Conservation (phyloP, 2,888 invertebrate genomes). For the Miltochrista miniata region DNA sequence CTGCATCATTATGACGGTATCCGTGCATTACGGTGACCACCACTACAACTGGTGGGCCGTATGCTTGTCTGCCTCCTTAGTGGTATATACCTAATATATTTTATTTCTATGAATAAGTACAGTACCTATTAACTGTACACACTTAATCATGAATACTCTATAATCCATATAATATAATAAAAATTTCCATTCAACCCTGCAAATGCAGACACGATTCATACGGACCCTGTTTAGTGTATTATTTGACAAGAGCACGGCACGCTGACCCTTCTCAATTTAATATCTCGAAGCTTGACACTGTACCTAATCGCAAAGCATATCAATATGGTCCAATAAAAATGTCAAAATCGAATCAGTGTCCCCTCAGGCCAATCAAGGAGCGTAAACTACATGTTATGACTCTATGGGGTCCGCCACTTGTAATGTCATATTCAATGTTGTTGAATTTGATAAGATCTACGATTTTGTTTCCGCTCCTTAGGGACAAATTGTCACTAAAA, state of each 20-base stretch:
- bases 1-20: too few species aligned
- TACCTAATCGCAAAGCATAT: conserved; percentile 70
- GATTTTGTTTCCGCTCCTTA: neutral
- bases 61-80: too few species aligned
- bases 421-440: conserved; percentile 11
- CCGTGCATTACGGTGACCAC: too few species aligned
- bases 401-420: conserved; percentile 33
- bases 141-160: too few species aligned
- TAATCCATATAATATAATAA: neutral
- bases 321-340: conserved; percentile 76
- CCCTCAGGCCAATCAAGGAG: conserved; percentile 64
- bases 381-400: conserved; percentile 43
- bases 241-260: conserved; percentile 10
- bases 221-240: neutral
- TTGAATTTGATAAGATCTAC: neutral
- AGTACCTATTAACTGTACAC: too few species aligned
- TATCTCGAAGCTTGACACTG: conserved; percentile 52
- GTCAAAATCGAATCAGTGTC: conserved; percentile 74
- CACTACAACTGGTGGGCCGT: too few species aligned
- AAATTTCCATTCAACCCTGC: neutral
- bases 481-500: neutral
- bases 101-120: too few species aligned
- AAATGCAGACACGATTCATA: conserved; percentile 1
- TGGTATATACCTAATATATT: too few species aligned
- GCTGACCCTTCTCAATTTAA: conserved; percentile 58